A percentile compares a stretch with the other conserved stretches of the same genome.
Evolutionary conservation across 2,113 vertebrate genomes (phyloP).

Genomic region (Meles meles): DNA sequence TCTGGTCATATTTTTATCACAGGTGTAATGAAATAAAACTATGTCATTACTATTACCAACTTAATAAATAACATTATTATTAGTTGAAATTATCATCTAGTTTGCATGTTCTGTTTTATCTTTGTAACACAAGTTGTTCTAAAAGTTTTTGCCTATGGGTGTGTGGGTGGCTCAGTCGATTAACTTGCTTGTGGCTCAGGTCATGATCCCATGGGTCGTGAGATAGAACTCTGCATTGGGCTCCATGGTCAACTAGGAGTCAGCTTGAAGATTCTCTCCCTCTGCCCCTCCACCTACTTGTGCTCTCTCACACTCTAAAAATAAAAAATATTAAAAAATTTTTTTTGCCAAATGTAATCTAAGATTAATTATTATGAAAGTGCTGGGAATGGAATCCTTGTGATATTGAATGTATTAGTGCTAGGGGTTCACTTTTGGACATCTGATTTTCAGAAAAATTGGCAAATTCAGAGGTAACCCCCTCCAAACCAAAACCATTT

Average conservation of each 20-base stretch:
- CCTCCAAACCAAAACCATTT: not conserved
- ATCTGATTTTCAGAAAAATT: not conserved
- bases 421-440: not conserved
- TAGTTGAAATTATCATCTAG: not conserved
- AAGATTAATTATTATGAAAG: not conserved
- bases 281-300: not conserved
- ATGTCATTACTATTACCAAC: not conserved
- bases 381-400: not conserved
- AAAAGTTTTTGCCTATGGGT: not conserved
- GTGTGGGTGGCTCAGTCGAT: not conserved
- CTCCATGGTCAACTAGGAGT: not conserved
- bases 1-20: not conserved
- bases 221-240: not conserved
- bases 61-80: not conserved
- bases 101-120: not conserved
- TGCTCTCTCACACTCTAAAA: not conserved
- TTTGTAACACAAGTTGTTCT: not conserved
- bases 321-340: not conserved
- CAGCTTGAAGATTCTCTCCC: not conserved
- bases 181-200: not conserved
- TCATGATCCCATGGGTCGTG: not conserved
- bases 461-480: not conserved
- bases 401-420: not conserved
- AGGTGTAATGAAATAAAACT: not conserved
- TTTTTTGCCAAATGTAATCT: not conserved